Evolutionary conservation across 2,888 invertebrate species (phyloP).

Genomic region (Malthinus flaveolus): DNA sequence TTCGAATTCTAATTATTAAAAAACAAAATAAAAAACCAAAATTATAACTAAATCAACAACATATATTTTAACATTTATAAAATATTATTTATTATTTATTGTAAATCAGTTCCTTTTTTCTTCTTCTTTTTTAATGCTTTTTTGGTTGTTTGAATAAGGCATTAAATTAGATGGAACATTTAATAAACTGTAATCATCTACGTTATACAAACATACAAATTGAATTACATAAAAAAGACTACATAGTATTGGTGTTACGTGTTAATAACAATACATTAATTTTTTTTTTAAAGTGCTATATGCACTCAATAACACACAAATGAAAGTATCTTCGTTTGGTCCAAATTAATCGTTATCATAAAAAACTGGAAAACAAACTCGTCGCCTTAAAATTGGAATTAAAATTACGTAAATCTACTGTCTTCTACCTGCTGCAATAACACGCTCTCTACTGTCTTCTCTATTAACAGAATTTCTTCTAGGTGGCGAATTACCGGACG

Average conservation of each 20-base stretch:
- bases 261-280: conserved; percentile 36
- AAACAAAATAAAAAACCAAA: conserved; percentile 14
- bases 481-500: conserved; percentile 64
- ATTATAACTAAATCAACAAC: conserved; percentile 42
- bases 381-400: no score
- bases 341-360: background rate
- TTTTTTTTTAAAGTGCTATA: no score
- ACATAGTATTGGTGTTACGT: conserved; percentile 28
- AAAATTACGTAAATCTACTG: conserved; percentile 39
- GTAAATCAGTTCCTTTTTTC: conserved; percentile 48
- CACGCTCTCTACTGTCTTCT: conserved; percentile 70
- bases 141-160: background rate
- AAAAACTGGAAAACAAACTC: no score
- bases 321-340: background rate
- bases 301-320: conserved; percentile 27
- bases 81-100: conserved; percentile 38
- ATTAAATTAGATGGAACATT: conserved; percentile 26
- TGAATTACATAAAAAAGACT: conserved; percentile 35
- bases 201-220: conserved; percentile 48
- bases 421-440: conserved; percentile 54
- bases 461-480: conserved; percentile 64
- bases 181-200: conserved; percentile 36
- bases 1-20: conserved; percentile 3
- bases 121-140: conserved; percentile 33
- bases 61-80: conserved; percentile 50